phyloP scores from a whole-genome alignment of 1,140 invertebrate genomes.

The Habropoda laboriosa region DNA sequence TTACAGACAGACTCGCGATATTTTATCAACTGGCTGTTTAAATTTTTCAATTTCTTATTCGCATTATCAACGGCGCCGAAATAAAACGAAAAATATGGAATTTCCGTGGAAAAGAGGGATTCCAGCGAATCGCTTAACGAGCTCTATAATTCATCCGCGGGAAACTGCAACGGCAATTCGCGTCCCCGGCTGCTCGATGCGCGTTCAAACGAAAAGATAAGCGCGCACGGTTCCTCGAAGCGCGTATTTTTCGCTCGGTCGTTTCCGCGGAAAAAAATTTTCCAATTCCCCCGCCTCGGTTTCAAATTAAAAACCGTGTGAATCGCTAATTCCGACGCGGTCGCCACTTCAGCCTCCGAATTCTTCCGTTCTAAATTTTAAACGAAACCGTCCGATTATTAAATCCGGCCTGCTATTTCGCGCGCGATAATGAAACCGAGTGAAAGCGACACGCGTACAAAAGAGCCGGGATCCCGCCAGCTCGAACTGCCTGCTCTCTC shows the following conservation, averaged over 20 bases:
- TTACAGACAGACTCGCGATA: too few species aligned
- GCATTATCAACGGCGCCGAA: too few species aligned
- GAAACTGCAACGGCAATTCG: not conserved
- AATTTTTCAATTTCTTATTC: too few species aligned
- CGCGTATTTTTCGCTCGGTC: not conserved
- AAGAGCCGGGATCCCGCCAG: too few species aligned
- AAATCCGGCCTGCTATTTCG: conserved; percentile 14
- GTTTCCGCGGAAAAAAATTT: conserved; percentile 2
- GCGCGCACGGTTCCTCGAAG: not conserved
- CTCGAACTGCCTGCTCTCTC: too few species aligned
- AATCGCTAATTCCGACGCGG: conserved; percentile 34
- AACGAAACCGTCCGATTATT: conserved; percentile 45
- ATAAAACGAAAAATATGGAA: too few species aligned
- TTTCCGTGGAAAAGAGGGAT: not conserved
- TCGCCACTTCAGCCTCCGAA: conserved; percentile 15
- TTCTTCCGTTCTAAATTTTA: conserved; percentile 46
- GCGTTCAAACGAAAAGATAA: conserved; percentile 18
- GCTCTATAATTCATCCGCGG: not conserved
- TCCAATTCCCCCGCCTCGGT: conserved; percentile 7
- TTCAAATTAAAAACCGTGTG: conserved; percentile 42
- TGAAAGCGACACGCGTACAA: conserved; percentile 35
- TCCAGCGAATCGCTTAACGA: not conserved
- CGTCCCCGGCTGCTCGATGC: not conserved
- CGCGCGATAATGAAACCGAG: conserved; percentile 34
- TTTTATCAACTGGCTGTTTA: too few species aligned